phyloP scores from a whole-genome alignment of 1,140 invertebrate genomes.

The Asbolus verrucosus region DNA sequence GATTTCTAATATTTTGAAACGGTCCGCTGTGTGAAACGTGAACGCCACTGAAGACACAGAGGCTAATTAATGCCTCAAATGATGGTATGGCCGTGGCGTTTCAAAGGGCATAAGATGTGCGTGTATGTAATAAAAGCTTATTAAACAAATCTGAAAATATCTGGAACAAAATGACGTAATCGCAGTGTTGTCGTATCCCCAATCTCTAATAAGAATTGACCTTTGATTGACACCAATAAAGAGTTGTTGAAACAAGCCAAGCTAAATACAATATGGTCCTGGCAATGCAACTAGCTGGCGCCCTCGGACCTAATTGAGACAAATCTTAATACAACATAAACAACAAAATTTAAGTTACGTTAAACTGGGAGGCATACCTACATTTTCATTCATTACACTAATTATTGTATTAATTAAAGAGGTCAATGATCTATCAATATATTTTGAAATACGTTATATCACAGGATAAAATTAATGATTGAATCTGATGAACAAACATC shows the following conservation, averaged over 20 bases:
- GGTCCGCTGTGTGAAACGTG: too few relatives aligned
- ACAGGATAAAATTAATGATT: constrained; percentile 25
- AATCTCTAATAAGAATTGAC: constrained; percentile 54
- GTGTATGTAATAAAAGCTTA: constrained; percentile 41
- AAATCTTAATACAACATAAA: constrained; percentile 38
- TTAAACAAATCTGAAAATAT: constrained; percentile 52
- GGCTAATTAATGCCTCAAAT: not conserved
- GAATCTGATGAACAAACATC: constrained; percentile 16
- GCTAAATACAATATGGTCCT: constrained; percentile 32
- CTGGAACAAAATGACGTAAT: constrained; percentile 46
- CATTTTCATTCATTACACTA: constrained; percentile 31
- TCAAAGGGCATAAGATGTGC: constrained; percentile 16
- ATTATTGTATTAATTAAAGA: constrained; percentile 30
- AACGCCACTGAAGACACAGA: not conserved
- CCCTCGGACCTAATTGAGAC: constrained; percentile 35
- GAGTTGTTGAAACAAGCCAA: constrained; percentile 42
- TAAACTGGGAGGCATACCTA: constrained; percentile 30
- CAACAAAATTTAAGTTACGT: constrained; percentile 34
- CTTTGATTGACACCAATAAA: constrained; percentile 55
- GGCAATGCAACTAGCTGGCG: constrained; percentile 34
- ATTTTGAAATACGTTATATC: constrained; percentile 8
- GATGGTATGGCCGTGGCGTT: not conserved
- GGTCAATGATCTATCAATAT: constrained; percentile 30
- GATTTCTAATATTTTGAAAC: too few relatives aligned
- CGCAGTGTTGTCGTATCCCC: constrained; percentile 44